Base-by-base conservation (phyloP, 2,888 invertebrate genomes). In the Sinopyrophorus schimmeli region DNA sequence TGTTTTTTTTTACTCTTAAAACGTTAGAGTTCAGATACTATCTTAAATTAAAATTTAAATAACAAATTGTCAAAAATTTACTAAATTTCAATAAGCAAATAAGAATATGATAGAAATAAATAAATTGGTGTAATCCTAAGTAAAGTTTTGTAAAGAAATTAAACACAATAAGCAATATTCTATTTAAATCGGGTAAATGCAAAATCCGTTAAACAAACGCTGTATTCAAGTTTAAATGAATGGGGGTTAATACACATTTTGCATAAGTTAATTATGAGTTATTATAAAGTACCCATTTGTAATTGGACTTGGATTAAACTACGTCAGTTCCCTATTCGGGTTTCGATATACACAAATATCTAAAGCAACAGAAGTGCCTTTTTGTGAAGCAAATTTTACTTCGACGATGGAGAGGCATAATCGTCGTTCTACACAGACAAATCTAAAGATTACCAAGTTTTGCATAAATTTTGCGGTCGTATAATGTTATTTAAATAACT, bases 231-330 rank as follows among this genome's bases (percentile, higher is more conserved):
- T 40, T 21, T 27, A 49, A 41, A 32, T 38, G 34, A 48, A 44
- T 42, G 32, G 41, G 28, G 30, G 30, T 23, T 52, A 49, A 49
- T 51, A 51, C 53, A 47, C 51, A 50, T 55, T 54, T 66, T 67
- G 63, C 67, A 66, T 65, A 67, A 67, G 65, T 67, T 67, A 67
- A 67, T 68, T 68, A 66, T 67, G 67, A 67, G 64, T 67, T 66
- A 67, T 66, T 65, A 64, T 61, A 56, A 62, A 49, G 57, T 55
- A 46, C 47, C 40, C 44, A 15, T 21, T 21, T 37, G 14, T 7
- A 34, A 11, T 10, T 10, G 5, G 10, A 18, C 5, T 10, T 24
- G 21, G n/a, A 31, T 37, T 37, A 10, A 37, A 31, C 28, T 18
- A 48, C 48, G 42, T 42, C 28, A 30, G 42, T 26, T 28, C 21